Evolutionary conservation across 2,797 vertebrate species (phyloP), one percentile per base, ranked within the genome.

Genomic region (Alosa sapidissima): DNA sequence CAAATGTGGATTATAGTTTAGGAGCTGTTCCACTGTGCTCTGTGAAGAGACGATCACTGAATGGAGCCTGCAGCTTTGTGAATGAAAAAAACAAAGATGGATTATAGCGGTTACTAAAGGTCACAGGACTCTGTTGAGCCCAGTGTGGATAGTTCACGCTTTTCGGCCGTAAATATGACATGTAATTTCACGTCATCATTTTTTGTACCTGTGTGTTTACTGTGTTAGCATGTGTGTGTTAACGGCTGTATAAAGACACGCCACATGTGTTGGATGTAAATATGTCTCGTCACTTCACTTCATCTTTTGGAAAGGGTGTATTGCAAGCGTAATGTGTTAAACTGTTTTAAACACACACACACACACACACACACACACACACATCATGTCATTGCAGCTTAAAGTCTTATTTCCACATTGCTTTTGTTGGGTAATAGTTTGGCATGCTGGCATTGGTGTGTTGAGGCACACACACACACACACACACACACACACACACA

Each of bases 361-460:
- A 21, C 55, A 58, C 55, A 24, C 83, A 11, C 83, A 33, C 83
- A 54, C 24, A 78, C 28, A 21, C 68, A 51, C n/a, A n/a, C n/a
- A n/a, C n/a, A n/a, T 52, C 49, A 62, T 47, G 58, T 1, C 62
- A 11, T 24, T 24, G 3, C 24, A 65, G 62, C 62, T 65, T 65
- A 65, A 33, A 11, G 24, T 24, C 62, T 13, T 65, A 65, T 65
- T 65, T 11, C 62, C 10, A 65, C 24, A 65, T 24, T 24, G 24
- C 60, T 65, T 65, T 65, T 65, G 60, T 65, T 65, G 60, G n/a
- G 60, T 65, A 24, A 65, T 65, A 65, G 7, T 28, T 60, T 65
- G 60, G 60, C 60, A 65, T 33, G 24, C 24, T 65, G 24, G 62
- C 3, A 11, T 65, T 65, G 24, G 62, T 65, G 62, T 65, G 24